Base-by-base conservation (phyloP, 53 echinoderm and acorn worm species). In the Paracentrotus lividus region DNA sequence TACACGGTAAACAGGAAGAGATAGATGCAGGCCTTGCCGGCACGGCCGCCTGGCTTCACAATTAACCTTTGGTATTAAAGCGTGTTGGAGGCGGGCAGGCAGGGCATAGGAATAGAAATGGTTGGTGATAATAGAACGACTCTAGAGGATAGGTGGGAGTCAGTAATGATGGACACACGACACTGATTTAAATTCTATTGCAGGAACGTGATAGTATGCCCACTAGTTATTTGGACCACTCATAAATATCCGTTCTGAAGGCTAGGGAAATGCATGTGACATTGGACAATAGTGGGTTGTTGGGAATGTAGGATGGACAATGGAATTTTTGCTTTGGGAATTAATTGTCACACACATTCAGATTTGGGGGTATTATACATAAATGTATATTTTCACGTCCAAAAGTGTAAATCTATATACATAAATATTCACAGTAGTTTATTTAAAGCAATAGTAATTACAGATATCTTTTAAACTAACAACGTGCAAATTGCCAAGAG, bases 61-160 rank as follows among this genome's bases (percentile, higher is more conserved):
- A 87, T 87, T 87, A 87, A 87, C 87, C 87, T 87, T 87, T 87
- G 87, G 87, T 87, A 87, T 87, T 87, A 52, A 24, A 27, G 57
- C 21, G 58, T 55, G 87, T 33, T 16, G 40, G 21, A 16, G 7
- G 21, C 26, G 47, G 26, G 81, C 26, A 81, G 23, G 81, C 47
- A 26, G 45, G 21, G 77, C 51, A 6, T 51, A 8, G 51, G 51
- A 51, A 12, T 6, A 52, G 52, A 77, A 77, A 81, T 81, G 45
- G 45, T 12, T 81, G 4, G 27, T 81, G 81, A 24, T 81, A 47
- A 81, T 49, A 44, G 81, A 9, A 36, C n/a, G 60, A 18, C 65
- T 64, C 60, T 66, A 49, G 65, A 89, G 90, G 90, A 89, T 89
- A 15, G 1, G 34, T 57, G 40, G 21, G 8, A 42, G 60, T 89